phyloP scores from a whole-genome alignment of 2,113 vertebrate genomes.

The Hypomesus transpacificus region DNA sequence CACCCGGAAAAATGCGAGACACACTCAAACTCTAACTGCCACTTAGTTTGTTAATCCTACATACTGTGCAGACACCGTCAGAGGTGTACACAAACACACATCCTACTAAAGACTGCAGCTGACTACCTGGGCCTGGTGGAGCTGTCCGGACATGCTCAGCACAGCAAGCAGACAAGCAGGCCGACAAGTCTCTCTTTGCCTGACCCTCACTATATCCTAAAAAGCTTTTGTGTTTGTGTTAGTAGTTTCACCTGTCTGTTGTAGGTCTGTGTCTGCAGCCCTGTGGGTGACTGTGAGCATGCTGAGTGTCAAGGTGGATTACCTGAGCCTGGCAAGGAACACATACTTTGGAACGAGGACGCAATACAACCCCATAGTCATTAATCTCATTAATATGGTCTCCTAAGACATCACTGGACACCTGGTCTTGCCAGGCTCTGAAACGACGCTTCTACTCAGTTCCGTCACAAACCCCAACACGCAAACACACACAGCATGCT shows the following conservation, averaged over 20 bases:
- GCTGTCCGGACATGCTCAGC: no score
- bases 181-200: no score
- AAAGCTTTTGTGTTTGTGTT: background rate
- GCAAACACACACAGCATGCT: background rate
- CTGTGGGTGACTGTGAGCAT: background rate
- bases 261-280: background rate
- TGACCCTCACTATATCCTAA: background rate
- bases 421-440: conserved; percentile 18
- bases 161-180: no score
- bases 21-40: background rate
- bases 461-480: background rate
- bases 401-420: conserved; percentile 20
- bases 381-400: conserved; percentile 35
- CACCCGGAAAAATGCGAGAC: background rate
- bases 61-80: no score
- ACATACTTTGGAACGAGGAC: conserved; percentile 16
- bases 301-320: background rate
- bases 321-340: background rate
- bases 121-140: no score
- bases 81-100: no score
- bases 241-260: background rate
- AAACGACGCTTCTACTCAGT: background rate
- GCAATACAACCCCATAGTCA: conserved; percentile 34
- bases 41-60: no score
- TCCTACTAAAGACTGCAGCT: no score